Base-by-base conservation (phyloP, 1,140 invertebrate genomes). In the Drosophila yakuba region DNA sequence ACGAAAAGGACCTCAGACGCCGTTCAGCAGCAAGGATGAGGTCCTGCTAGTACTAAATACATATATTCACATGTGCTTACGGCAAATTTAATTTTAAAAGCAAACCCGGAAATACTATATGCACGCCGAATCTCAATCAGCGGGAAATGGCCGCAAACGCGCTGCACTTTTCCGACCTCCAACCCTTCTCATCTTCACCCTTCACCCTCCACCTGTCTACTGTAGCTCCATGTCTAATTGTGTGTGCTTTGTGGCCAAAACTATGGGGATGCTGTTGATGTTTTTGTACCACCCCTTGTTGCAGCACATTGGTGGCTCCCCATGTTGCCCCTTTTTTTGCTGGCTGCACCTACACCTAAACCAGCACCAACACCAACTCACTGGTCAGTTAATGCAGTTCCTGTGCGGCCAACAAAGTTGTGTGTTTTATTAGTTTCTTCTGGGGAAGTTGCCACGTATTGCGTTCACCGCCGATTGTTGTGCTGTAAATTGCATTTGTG, bases 401-500 rank as follows among this genome's bases (percentile, higher is more conserved):
- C 63, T 39, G 55, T 36, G n/a, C 44, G 17, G 20, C 54, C 44
- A 66, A 57, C 57, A 74, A 54, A 68, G 50, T 68, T 76, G 36
- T 67, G 39, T 71, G 52, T 78, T 86, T 71, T 86, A 88, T 82
- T 88, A 79, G 64, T 73, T 86, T 86, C 54, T 76, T 63, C 43
- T 41, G 45, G n/a, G 25, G n/a, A 32, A 15, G 47, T 43, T 56
- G 32, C 7, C 32, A 32, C 32, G 8, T 32, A 10, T 10, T 10
- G 81, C 77, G 74, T 74, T 74, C 61, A 45, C 78, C 74, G 41
- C 78, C 59, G 83, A 80, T 88, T 86, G 72, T 82, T 79, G 71
- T 60, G 58, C 74, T 88, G 75, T 86, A 79, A 88, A 86, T 86
- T 86, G 84, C 83, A 86, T 88, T 86, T 88, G 83, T 62, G 83